A percentile compares a stretch with the other conserved stretches of the same genome.
phyloP scores from a whole-genome alignment of 2,113 vertebrate genomes.

The Crypturellus undulatus region DNA sequence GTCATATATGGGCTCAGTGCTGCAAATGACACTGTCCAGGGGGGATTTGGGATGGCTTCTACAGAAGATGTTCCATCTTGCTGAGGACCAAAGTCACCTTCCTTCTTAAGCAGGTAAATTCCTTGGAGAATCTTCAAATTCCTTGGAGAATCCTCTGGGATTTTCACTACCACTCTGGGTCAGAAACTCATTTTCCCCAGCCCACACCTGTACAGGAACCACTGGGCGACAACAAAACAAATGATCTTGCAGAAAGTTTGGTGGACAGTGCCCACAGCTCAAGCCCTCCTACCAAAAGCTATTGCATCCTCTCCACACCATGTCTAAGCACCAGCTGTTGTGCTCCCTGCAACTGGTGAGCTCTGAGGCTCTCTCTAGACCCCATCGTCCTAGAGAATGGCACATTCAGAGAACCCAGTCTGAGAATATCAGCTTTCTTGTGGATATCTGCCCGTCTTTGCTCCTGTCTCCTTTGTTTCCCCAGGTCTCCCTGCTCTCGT shows the following conservation, averaged over 20 bases:
- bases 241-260: neutral
- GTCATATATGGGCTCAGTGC: neutral
- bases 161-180: neutral
- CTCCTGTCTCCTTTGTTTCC: neutral
- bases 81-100: neutral
- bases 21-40: neutral
- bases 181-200: neutral
- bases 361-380: neutral
- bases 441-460: neutral
- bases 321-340: neutral
- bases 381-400: neutral
- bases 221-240: neutral
- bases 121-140: neutral
- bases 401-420: neutral
- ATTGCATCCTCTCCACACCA: neutral
- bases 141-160: neutral
- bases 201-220: neutral
- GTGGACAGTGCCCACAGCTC: neutral
- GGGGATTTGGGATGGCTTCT: neutral
- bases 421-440: rapidly evolving
- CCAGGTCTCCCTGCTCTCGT: conserved; percentile 69
- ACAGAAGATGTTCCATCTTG: rapidly evolving
- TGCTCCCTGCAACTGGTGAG: neutral
- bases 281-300: neutral
- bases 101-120: neutral